Percentiles rank a stretch among this genome's conserved stretches.
phyloP scores from a whole-genome alignment of 2,797 vertebrate genomes.

The Pogoniulus pusillus region DNA sequence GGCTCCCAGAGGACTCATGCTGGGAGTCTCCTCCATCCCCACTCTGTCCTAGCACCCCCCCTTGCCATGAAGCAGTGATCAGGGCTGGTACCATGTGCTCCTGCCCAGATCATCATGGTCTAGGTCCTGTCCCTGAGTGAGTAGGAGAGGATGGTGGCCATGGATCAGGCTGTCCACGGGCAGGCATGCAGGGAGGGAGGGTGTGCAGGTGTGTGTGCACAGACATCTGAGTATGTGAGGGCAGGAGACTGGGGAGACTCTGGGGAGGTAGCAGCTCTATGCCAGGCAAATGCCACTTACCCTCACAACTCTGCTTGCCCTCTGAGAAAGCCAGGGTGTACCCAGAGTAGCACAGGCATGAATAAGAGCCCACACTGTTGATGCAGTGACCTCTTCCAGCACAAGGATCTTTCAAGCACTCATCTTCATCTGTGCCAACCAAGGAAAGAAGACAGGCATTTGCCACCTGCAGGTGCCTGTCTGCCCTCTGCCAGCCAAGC shows the following conservation, averaged over 20 bases:
- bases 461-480: background rate
- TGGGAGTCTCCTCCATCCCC: background rate
- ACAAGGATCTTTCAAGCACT: slow-evolving; percentile 87
- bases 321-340: slow-evolving; percentile 81
- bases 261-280: background rate
- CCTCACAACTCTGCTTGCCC: slow-evolving; percentile 87
- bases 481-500: background rate
- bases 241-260: background rate
- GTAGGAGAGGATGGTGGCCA: background rate
- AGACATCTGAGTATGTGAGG: rapidly evolving
- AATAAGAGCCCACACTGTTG: slow-evolving; percentile 89
- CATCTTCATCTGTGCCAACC: slow-evolving; percentile 83
- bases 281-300: slow-evolving; percentile 72
- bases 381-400: slow-evolving; percentile 86
- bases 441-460: background rate
- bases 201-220: background rate
- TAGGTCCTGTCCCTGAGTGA: background rate
- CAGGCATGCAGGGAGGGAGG: background rate
- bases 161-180: background rate
- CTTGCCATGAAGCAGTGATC: background rate
- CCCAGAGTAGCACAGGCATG: slow-evolving; percentile 88
- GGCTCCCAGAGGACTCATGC: background rate
- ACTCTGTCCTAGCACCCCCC: background rate
- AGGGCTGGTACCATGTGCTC: background rate
- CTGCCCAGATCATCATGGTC: background rate